Evolutionary conservation across 1,140 invertebrate species (phyloP).

Genomic region (Macrotrachela quadricornifera): DNA sequence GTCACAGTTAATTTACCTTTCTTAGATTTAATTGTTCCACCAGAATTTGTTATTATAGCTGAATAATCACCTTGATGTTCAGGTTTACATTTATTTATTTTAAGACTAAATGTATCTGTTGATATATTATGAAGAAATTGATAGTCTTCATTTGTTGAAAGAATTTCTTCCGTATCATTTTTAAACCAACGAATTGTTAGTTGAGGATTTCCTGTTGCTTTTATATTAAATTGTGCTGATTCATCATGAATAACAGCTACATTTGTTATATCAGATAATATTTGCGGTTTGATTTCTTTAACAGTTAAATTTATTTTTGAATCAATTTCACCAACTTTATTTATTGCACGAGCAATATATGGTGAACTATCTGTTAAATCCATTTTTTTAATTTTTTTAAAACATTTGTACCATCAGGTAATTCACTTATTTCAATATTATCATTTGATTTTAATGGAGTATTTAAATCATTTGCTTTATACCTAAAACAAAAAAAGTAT

Average conservation of each 20-base stretch:
- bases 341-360: conserved; percentile 38
- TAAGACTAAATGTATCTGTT: no score
- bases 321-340: conserved; percentile 67
- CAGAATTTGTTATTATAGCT: neutral
- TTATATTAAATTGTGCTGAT: neutral
- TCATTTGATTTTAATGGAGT: conserved; percentile 15
- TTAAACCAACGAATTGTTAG: conserved; percentile 77
- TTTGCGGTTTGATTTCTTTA: no score
- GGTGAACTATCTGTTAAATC: no score
- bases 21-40: neutral
- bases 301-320: conserved; percentile 26
- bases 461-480: conserved; percentile 15
- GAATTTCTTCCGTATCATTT: conserved; percentile 62
- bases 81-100: no score
- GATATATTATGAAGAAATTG: no score
- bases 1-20: no score
- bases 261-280: no score
- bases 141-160: conserved; percentile 37
- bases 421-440: conserved; percentile 3
- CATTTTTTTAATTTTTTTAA: no score
- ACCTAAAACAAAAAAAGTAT: no score
- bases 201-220: conserved; percentile 68
- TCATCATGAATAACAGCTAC: no score
- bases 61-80: conserved; percentile 1
- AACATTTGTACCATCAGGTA: conserved; percentile 4